Base-by-base conservation (phyloP, 2,113 vertebrate genomes). In the Phrynocephalus versicolor region DNA sequence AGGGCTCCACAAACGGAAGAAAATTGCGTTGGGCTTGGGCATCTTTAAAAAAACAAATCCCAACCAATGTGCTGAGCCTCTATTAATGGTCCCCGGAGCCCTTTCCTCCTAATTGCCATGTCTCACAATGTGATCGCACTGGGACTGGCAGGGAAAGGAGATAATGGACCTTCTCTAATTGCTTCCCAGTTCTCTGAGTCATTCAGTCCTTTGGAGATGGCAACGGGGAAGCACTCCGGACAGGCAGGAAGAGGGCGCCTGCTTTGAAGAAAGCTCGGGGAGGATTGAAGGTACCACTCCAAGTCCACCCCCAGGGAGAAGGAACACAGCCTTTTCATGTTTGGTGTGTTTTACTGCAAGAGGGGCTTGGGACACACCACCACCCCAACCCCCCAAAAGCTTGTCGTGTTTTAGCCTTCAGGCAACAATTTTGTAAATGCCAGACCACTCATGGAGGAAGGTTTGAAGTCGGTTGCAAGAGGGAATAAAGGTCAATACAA, bases 101-200 rank as follows among this genome's bases (percentile, higher is more conserved):
- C 88, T 92, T 95, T 94, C 90, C 77, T 91, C 88, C 93, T 92
- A 92, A 94, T 94, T 92, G 92, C 89, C 85, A 5, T 87, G 81
- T 92, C 90, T 92, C 93, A 93, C 93, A 94, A 86, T 23, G 88
- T 0, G 0, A 23, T 88, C 21, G 60, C 92, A 81, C 76, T 2
- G 83, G 90, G 93, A 93, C 87, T 15, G 1, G 90, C 0, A 39
- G 84, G 45, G 87, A 88, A 90, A 88, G 83, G 86, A 88, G 92
- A 91, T 94, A 94, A 94, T 91, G 94, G 92, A 89, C 87, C 93
- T 78, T 1, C 87, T 89, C 89, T 93, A 93, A 94, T 92, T 95
- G 88, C 91, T 94, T 94, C 93, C 92, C 90, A 91, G 90, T 91
- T 91, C 90, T 91, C 3, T 90, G 91, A 94, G 85, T 93, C 92